These are phyloP conservation scores for Branchipolynoe longqiensis DNA, from an alignment of 2,888 invertebrate species.

Conservation along the genomic window DNA sequence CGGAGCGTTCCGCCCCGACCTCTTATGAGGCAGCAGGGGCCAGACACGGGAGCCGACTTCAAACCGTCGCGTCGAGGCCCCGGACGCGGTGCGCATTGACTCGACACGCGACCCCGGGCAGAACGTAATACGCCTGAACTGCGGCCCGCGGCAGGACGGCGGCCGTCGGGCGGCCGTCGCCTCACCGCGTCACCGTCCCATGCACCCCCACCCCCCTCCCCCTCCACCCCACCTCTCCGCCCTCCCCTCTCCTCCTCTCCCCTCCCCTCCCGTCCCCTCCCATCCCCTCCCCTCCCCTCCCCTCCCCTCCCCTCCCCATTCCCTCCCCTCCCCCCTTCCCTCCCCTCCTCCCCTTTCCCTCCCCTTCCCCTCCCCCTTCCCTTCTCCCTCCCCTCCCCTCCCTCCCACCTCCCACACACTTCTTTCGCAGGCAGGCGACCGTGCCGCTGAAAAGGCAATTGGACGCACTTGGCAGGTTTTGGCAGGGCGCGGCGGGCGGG, in stretches of 20 bases:
- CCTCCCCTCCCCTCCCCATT: no score
- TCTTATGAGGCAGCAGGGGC: background rate
- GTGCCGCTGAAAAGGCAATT: slow-evolving; percentile 33
- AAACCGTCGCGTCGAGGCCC: background rate
- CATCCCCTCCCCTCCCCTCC: no score
- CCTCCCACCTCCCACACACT: background rate
- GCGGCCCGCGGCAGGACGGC: no score
- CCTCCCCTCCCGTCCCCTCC: no score
- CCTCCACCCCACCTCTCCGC: no score
- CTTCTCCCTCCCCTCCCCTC: background rate
- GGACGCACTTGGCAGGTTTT: slow-evolving; percentile 15
- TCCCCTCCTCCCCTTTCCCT: no score
- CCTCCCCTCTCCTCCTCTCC: no score
- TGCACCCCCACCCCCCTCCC: no score
- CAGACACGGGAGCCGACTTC: slow-evolving; percentile 19
- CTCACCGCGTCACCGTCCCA: background rate
- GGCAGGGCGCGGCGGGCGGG: background rate
- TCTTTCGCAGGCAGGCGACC: slow-evolving; percentile 9
- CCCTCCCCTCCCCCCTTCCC: no score
- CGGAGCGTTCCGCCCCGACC: background rate
- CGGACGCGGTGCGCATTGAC: background rate
- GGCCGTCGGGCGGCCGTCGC: background rate
- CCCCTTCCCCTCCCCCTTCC: no score
- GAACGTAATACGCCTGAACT: slow-evolving; percentile 2
- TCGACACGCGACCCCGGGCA: slow-evolving; percentile 2